Base-by-base conservation (phyloP, 2,113 vertebrate species). In the Amphilophus citrinellus region DNA sequence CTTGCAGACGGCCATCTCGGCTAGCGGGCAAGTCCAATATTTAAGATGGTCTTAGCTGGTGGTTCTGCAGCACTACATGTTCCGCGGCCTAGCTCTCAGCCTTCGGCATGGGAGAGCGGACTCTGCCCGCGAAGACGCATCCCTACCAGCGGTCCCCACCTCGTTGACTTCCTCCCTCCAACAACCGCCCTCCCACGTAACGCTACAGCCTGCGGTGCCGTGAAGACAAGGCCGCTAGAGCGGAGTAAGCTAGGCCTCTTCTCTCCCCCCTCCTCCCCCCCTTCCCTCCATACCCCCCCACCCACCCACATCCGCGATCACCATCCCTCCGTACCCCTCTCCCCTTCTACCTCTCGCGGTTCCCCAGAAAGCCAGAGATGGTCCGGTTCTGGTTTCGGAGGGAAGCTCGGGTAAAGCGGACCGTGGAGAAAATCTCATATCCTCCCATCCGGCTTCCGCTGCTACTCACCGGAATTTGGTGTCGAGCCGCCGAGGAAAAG, bases 141-240 rank as follows among this genome's bases (percentile, higher is more conserved):
- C 87, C 79, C 50, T 61, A 71, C 80, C 32, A 91, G 89, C 85
- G 78, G 79, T 91, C 89, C 82, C 92, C 94, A 77, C 89, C 93
- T 93, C 80, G 53, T 88, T 37, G 82, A 92, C 92, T 94, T 93
- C 93, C 92, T 94, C 92, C 92, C 94, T 92, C 87, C 85, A 60
- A 81, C 91, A 90, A 44, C 92, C 93, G 85, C 94, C 93, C 93
- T 94, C 94, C 94, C 92, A 90, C 94, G 89, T 93, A 94, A 84
- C 89, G 75, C 79, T 87, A 71, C 88, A 93, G 91, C 92, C 94
- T 83, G 90, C 90, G 92, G 92, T 94, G 87, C 93, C 71, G 92
- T 32, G 91, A 86, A 95, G 92, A 94, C 92, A 94, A 95, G 95
- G 96, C 95, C 96, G 92, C 90, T 93, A 87, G 87, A 96, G 91